A percentile compares a stretch with the other conserved stretches of the same genome.
Evolutionary conservation across 2,797 vertebrate species (phyloP).

Genomic region (Melanotaenia maccullochi): DNA sequence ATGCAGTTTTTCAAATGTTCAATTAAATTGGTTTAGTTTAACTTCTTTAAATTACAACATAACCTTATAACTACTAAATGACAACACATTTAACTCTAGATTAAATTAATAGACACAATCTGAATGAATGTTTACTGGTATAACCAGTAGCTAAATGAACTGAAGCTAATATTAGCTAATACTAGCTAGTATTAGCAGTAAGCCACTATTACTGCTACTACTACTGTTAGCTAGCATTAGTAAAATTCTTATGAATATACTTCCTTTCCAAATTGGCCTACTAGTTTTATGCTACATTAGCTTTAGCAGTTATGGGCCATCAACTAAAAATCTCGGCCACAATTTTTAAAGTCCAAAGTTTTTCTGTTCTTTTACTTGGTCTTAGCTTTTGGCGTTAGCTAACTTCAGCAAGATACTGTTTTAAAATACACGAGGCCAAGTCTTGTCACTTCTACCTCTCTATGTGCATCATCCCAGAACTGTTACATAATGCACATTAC

Average conservation of each 20-base stretch:
- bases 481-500: neutral
- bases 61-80: neutral
- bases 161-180: conserved; percentile 5
- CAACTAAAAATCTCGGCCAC: neutral
- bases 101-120: neutral
- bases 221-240: too few species aligned
- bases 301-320: conserved; percentile 1
- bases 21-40: neutral
- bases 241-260: too few species aligned
- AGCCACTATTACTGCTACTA: too few species aligned
- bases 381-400: neutral
- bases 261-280: neutral
- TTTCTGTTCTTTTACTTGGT: neutral
- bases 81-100: neutral
- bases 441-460: neutral
- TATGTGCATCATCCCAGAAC: neutral
- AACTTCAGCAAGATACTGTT: neutral
- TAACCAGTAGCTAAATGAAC: neutral
- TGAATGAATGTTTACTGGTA: neutral
- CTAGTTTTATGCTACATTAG: conserved; percentile 8
- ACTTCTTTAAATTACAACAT: conserved; percentile 1
- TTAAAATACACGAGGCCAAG: neutral
- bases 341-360: neutral
- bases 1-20: neutral
- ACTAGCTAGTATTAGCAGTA: neutral